These are phyloP conservation scores for Takifugu rubripes DNA, from an alignment of 2,797 vertebrate species.

Conservation along the genomic window DNA sequence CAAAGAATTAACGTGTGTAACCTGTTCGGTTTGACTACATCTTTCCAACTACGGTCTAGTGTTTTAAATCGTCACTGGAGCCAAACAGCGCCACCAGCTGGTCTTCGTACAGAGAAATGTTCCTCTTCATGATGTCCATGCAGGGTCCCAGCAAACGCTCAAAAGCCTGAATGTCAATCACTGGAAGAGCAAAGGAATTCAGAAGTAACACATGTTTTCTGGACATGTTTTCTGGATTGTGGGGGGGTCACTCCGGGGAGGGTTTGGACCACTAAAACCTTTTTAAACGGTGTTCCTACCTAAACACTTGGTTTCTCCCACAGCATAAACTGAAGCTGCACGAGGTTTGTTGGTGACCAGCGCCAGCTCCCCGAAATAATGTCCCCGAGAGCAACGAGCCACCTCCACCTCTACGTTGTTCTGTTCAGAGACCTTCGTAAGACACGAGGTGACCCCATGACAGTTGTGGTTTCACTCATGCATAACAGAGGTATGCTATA, in stretches of 20 bases:
- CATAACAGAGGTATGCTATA: too few species aligned
- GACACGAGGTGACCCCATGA: too few species aligned
- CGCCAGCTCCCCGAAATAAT: conserved; percentile 95
- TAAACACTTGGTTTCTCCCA: conserved; percentile 90
- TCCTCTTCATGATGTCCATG: conserved; percentile 98
- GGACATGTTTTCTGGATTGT: too few species aligned
- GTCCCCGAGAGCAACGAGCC: conserved; percentile 84
- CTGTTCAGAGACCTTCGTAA: conserved; percentile 75
- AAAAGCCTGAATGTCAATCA: conserved; percentile 93
- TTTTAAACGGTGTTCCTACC: conserved; percentile 61
- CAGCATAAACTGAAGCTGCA: conserved; percentile 91
- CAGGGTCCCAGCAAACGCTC: conserved; percentile 93
- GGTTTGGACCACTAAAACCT: too few species aligned
- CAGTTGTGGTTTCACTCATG: too few species aligned
- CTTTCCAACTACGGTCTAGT: conserved; percentile 36
- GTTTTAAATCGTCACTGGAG: conserved; percentile 83
- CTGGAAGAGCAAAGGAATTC: conserved; percentile 65
- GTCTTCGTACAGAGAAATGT: conserved; percentile 91
- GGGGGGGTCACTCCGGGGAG: too few species aligned
- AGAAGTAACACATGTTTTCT: not conserved
- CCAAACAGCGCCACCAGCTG: conserved; percentile 92
- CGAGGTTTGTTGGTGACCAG: conserved; percentile 94
- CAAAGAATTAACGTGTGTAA: not conserved
- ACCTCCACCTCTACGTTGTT: conserved; percentile 87
- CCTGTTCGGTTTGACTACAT: conserved; percentile 5